phyloP scores from a whole-genome alignment of 2,113 vertebrate genomes.

The Anarhynchus alexandrinus region DNA sequence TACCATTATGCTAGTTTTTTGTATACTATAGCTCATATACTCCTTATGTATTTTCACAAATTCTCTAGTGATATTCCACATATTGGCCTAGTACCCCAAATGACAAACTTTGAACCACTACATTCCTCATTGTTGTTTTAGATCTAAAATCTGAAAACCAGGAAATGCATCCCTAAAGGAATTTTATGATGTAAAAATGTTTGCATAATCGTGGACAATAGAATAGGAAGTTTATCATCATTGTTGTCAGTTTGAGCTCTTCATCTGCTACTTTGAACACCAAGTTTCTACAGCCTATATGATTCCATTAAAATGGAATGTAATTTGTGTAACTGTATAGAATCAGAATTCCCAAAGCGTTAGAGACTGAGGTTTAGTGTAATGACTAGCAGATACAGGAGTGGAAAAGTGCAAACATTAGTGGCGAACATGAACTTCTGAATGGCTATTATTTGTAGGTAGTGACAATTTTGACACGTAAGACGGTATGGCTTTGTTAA shows the following conservation, averaged over 20 bases:
- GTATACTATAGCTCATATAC: neutral
- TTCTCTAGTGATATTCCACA: neutral
- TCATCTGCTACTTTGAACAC: neutral
- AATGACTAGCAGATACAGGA: neutral
- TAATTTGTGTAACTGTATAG: neutral
- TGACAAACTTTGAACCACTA: neutral
- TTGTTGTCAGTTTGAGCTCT: neutral
- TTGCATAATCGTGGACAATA: neutral
- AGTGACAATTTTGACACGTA: neutral
- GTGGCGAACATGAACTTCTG: neutral
- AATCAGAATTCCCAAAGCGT: neutral
- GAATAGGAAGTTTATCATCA: neutral
- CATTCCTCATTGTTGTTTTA: neutral
- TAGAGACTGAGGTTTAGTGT: neutral
- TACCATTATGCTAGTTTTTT: neutral
- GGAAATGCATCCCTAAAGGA: neutral
- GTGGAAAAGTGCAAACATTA: neutral
- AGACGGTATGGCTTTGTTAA: neutral
- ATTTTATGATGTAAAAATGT: neutral
- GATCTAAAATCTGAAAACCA: neutral
- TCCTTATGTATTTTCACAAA: neutral
- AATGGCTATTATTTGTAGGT: neutral
- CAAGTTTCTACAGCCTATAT: neutral
- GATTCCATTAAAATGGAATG: neutral
- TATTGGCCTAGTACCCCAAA: neutral